Conservation (phyloP, 1,140 invertebrate genomes). For the Drosophila ercepeae region DNA sequence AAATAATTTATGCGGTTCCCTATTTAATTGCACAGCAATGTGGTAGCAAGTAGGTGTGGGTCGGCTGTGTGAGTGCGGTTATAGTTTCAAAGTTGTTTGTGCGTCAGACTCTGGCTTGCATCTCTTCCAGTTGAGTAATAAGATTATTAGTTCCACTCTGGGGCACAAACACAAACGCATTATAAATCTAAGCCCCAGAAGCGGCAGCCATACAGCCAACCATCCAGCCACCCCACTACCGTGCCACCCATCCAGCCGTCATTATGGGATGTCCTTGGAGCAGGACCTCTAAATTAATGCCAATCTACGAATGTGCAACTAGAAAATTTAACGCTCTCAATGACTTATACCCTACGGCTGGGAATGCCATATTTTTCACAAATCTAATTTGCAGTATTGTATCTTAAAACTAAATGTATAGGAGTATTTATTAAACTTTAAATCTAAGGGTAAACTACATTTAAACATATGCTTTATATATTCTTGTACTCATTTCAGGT, state of each 20-base stretch:
- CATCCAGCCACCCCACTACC: neutral
- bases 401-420: neutral
- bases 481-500: neutral
- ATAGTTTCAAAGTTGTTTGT: constrained; percentile 34
- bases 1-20: constrained; percentile 58
- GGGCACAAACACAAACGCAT: constrained; percentile 58
- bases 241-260: neutral
- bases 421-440: neutral
- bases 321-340: neutral
- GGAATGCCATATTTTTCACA: neutral
- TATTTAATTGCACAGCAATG: constrained; percentile 51
- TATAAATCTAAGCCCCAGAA: constrained; percentile 45
- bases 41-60: constrained; percentile 1
- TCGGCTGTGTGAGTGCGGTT: constrained; percentile 24
- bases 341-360: neutral
- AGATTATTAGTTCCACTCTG: constrained; percentile 62
- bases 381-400: neutral
- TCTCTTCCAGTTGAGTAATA: constrained; percentile 62
- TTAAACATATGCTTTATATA: too few species aligned
- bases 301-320: constrained; percentile 33
- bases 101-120: constrained; percentile 37
- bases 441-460: neutral
- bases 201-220: neutral
- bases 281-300: constrained; percentile 46
- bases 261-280: constrained; percentile 15